A percentile compares a stretch with the other conserved stretches of the same genome.
These are phyloP conservation scores for Zelleria hepariella DNA, from an alignment of 2,888 invertebrate genomes.

Conservation along the genomic window DNA sequence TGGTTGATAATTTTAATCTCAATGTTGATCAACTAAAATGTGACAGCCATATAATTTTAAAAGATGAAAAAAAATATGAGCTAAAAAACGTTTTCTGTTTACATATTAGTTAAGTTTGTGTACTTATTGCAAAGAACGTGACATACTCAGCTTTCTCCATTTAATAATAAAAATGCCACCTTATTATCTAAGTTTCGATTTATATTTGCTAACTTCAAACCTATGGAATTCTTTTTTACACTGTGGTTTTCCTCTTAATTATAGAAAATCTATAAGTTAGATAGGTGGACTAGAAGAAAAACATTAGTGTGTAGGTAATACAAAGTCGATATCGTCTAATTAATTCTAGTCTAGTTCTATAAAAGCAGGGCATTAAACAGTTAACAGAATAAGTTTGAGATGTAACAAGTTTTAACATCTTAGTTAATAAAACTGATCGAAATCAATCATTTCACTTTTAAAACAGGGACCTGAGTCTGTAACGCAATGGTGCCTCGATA, in stretches of 20 bases:
- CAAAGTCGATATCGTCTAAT: not conserved
- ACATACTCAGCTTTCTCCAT: not conserved
- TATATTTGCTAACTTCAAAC: constrained; percentile 21
- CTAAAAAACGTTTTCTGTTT: not conserved
- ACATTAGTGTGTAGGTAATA: not conserved
- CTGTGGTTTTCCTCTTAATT: constrained; percentile 9
- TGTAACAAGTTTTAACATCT: not conserved
- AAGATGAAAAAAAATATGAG: not conserved
- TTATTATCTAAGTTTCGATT: constrained; percentile 8
- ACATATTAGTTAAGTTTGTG: not conserved
- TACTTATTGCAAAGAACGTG: not conserved
- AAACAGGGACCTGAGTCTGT: no score
- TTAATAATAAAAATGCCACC: constrained; percentile 1
- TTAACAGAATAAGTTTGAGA: not conserved
- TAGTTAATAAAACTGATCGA: no score
- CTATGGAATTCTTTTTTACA: constrained; percentile 19
- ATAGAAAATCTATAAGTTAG: not conserved
- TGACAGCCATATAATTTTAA: no score
- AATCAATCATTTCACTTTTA: no score
- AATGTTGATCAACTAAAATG: not conserved
- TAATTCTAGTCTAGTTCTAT: not conserved
- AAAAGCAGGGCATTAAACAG: not conserved
- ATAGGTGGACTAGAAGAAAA: not conserved
- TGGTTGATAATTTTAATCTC: not conserved
- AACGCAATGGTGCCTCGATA: no score